phyloP scores from a whole-genome alignment of 1,140 invertebrate species.

The Pachyrhynchus sulphureomaculatus region DNA sequence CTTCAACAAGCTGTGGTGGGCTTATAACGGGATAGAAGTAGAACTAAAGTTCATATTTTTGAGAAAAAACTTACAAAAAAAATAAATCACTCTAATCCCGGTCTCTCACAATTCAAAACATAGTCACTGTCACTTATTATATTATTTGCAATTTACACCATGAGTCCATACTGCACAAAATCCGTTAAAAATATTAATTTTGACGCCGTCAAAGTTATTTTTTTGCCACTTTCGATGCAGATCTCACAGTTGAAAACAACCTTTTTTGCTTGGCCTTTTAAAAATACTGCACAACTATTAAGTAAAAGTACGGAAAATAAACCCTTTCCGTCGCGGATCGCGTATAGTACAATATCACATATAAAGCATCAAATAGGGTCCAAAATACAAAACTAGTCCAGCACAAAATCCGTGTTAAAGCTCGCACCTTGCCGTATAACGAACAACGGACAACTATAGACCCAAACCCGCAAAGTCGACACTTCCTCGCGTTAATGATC shows the following conservation, averaged over 20 bases:
- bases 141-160: background rate
- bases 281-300: no score
- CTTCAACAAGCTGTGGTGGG: no score
- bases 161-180: background rate
- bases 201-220: no score
- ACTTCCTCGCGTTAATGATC: slow-evolving; percentile 50
- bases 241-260: no score
- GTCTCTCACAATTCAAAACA: background rate
- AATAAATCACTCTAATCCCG: background rate
- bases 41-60: no score
- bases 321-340: no score
- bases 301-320: no score
- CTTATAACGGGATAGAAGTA: no score
- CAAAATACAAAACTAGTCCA: background rate
- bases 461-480: slow-evolving; percentile 40
- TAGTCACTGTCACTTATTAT: background rate
- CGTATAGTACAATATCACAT: no score
- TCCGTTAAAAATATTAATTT: no score
- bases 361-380: slow-evolving; percentile 6
- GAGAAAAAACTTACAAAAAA: background rate
- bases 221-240: no score
- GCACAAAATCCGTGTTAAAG: slow-evolving; percentile 39
- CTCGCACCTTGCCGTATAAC: slow-evolving; percentile 47
- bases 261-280: no score
- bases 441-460: slow-evolving; percentile 49